Evolutionary conservation across 2,888 invertebrate genomes (phyloP), one percentile per base, ranked within the genome.

Genomic region (Hypercompe scribonia): DNA sequence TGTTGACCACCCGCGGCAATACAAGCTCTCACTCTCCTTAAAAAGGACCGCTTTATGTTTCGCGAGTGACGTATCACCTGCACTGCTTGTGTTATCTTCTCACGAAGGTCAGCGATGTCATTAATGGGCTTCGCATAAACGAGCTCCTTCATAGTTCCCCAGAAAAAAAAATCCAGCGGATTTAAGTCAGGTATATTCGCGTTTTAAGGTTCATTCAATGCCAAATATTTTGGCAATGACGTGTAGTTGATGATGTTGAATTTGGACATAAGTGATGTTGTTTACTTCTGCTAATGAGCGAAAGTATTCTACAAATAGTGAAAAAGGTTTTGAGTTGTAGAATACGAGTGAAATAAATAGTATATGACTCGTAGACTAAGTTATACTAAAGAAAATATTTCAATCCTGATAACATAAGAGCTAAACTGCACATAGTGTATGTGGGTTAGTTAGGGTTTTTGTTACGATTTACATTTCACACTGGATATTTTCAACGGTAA

Each of bases 211-310:
- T 36, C 39, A 46, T 54, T 31, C 65, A 71, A 50, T 54, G 65
- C 50, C 68, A 63, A 63, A 72, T 72, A 67, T 28, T 46, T 63
- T 46, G 50, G 21, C 28, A 58, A 39, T 71, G 42, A 61, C 54
- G 54, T 58, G 46, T 24, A 28, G 21, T 31, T 67, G 66, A n/a
- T 28, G n/a, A 4, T 61, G 18, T 61, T 31, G 31, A 3, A 18
- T 61, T 18, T 61, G 28, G n/a, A 54, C 54, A n/a, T 0, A n/a
- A 4, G 13, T 58, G 4, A 28, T 58, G 28, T n/a, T 28, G 28
- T 58, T 58, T 58, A 4, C 13, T 28, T 28, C n/a, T 46, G 46
- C 21, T 7, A 28, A n/a, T 5, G 28, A 13, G 28, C 28, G n/a
- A 58, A n/a, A 58, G 24, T 58, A 58, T 46, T 46, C 21, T 46